Conservation (phyloP, 2,113 vertebrate species). For the Pongo abelii region DNA sequence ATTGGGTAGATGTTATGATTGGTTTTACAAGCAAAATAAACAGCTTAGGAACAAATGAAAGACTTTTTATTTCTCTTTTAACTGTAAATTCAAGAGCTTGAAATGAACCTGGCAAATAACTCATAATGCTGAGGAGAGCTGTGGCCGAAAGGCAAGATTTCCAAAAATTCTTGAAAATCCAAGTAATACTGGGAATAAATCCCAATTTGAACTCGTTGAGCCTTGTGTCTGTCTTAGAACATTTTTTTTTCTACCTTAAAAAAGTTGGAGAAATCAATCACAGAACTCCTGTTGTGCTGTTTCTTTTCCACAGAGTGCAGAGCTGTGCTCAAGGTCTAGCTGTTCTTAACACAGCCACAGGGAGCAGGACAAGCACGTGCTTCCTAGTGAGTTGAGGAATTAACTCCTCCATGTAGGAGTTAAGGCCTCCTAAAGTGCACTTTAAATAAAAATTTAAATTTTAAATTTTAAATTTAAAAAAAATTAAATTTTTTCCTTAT, state of each 20-base stretch:
- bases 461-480: too few species aligned
- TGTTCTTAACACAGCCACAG: neutral
- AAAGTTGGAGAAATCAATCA: neutral
- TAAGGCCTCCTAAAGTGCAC: neutral
- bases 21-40: constrained; percentile 70
- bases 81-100: constrained; percentile 75
- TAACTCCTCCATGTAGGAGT: rapidly evolving
- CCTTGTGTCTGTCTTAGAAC: constrained; percentile 19
- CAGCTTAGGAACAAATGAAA: constrained; percentile 69
- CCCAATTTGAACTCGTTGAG: constrained; percentile 50
- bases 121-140: neutral
- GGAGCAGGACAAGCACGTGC: neutral
- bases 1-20: constrained; percentile 72
- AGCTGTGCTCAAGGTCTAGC: neutral
- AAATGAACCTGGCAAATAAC: constrained; percentile 67
- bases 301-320: neutral
- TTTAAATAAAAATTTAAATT: too few species aligned
- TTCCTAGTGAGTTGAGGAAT: neutral
- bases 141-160: constrained; percentile 53
- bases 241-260: neutral
- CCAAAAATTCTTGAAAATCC: constrained; percentile 73
- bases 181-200: constrained; percentile 68
- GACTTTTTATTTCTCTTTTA: constrained; percentile 63
- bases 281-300: neutral
- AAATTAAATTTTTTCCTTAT: neutral